These are phyloP conservation scores for Xestia c-nigrum DNA, from an alignment of 2,888 invertebrate genomes.

Conservation along the genomic window DNA sequence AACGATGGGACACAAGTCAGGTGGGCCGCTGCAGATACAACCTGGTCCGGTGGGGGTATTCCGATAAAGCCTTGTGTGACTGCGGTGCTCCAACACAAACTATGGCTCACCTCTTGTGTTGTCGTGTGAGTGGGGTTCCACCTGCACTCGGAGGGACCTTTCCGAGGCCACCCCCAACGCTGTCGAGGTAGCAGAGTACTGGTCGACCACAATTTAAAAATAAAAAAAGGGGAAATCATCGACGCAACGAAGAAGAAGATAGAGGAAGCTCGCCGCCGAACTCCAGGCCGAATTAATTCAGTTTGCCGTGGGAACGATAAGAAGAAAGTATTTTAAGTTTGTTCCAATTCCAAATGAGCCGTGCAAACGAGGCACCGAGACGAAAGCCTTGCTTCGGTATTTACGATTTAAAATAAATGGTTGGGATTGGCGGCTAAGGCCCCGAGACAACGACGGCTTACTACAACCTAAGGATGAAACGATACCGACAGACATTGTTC, in stretches of 20 bases:
- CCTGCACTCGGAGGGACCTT: too few species aligned
- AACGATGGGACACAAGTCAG: neutral
- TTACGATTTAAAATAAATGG: constrained; percentile 85
- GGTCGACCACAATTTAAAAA: too few species aligned
- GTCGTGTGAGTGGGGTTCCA: too few species aligned
- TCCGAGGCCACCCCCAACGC: too few species aligned
- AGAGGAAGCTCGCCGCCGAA: neutral
- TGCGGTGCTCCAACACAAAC: too few species aligned
- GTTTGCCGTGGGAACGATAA: neutral
- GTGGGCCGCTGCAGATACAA: too few species aligned
- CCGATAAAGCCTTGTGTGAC: too few species aligned
- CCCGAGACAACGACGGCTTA: constrained; percentile 65
- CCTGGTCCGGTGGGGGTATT: too few species aligned
- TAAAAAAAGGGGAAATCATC: too few species aligned
- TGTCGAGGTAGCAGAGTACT: too few species aligned
- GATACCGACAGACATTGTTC: constrained; percentile 35
- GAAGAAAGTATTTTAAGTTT: neutral
- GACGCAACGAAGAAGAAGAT: too few species aligned
- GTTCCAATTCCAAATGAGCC: constrained; percentile 6
- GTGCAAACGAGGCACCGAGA: constrained; percentile 73
- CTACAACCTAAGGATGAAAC: constrained; percentile 34
- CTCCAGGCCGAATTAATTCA: neutral
- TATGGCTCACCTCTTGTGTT: too few species aligned
- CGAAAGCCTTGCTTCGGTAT: constrained; percentile 78
- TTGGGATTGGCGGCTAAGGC: constrained; percentile 76